These are phyloP conservation scores for Sanderia malayensis DNA, from an alignment of 30 jellyfish, hydroid and myxozoan species.

Conservation along the genomic window DNA sequence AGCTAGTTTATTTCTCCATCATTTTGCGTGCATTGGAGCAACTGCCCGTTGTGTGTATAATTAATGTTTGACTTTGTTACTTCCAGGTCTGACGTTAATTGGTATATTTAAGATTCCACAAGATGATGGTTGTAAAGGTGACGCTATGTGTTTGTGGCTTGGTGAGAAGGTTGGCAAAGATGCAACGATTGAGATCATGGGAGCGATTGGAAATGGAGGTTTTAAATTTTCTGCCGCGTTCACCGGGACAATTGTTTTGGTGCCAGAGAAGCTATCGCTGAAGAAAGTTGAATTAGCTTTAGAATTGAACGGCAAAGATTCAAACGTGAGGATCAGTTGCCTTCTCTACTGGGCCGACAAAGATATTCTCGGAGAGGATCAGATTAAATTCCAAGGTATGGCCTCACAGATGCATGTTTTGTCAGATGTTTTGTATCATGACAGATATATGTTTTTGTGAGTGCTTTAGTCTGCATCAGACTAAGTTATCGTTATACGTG, in stretches of 20 bases:
- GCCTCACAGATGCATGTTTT: too few species aligned
- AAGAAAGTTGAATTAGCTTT: conserved; percentile 26
- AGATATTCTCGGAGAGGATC: conserved; percentile 37
- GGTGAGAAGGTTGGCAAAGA: conserved; percentile 58
- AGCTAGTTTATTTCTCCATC: too few species aligned
- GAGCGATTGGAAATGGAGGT: conserved; percentile 23
- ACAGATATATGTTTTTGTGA: too few species aligned
- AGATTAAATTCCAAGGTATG: conserved; percentile 46
- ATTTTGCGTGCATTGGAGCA: too few species aligned
- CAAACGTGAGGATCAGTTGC: conserved; percentile 36
- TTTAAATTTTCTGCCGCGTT: conserved; percentile 39
- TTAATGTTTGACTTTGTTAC: too few species aligned
- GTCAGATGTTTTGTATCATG: too few species aligned
- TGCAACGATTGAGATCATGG: conserved; percentile 56
- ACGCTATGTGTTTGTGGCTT: conserved; percentile 54
- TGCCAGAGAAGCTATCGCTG: conserved; percentile 31
- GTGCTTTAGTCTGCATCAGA: too few species aligned
- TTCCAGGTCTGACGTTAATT: conserved; percentile 35
- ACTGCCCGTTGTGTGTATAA: too few species aligned
- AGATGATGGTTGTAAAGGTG: conserved; percentile 66
- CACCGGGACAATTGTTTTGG: conserved; percentile 33
- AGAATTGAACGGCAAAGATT: conserved; percentile 23
- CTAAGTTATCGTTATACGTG: too few species aligned
- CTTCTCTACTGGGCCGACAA: conserved; percentile 39
- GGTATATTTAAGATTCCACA: conserved; percentile 60